These are phyloP conservation scores for Cydia strobilella DNA, from an alignment of 1,140 invertebrate species.

Conservation along the genomic window DNA sequence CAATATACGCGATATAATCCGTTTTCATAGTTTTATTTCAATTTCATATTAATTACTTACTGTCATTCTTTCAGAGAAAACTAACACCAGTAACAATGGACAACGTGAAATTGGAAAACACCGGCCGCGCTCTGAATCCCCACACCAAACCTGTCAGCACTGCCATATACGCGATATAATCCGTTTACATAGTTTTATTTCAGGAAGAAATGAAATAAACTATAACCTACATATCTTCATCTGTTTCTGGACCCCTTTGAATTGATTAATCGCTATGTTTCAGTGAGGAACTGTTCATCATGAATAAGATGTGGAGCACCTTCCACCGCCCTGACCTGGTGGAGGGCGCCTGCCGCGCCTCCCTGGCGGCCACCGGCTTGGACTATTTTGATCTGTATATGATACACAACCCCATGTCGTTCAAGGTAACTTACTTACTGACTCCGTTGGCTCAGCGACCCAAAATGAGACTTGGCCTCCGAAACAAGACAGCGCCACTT, in stretches of 20 bases:
- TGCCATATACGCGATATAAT: no score
- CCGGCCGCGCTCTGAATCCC: conserved; percentile 41
- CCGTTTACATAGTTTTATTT: no score
- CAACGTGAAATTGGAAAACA: not conserved
- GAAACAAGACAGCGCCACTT: no score
- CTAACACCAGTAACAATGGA: conserved; percentile 35
- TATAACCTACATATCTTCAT: no score
- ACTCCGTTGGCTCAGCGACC: no score
- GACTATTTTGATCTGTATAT: conserved; percentile 87
- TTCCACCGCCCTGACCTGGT: conserved; percentile 73
- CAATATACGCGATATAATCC: no score
- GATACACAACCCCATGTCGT: conserved; percentile 85
- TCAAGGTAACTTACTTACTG: conserved; percentile 59
- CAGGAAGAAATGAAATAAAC: no score
- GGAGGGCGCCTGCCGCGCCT: conserved; percentile 74
- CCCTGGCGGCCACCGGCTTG: conserved; percentile 81
- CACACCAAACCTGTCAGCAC: conserved; percentile 27
- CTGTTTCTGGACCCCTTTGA: not conserved
- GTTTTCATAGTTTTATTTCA: no score
- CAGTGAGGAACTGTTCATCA: conserved; percentile 85
- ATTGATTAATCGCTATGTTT: conserved; percentile 22
- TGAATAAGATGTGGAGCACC: conserved; percentile 80
- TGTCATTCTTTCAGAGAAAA: conserved; percentile 44
- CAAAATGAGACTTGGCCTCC: no score
- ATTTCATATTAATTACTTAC: no score